A percentile compares a stretch with the other conserved stretches of the same genome.
These are phyloP conservation scores for Zosterops pallidus DNA, from an alignment of 2,113 vertebrate species.

Conservation along the genomic window DNA sequence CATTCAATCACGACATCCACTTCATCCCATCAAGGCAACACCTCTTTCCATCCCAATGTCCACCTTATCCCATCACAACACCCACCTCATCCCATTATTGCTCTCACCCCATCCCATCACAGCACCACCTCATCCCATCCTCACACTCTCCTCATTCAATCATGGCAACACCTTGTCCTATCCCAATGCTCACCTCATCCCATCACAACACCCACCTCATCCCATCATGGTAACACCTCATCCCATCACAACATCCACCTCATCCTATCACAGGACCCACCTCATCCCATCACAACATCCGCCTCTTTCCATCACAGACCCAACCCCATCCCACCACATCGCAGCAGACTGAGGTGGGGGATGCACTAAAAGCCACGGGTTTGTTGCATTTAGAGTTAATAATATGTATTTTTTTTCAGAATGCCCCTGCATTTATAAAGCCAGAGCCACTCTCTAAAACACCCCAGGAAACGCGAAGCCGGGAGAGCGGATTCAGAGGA, in stretches of 20 bases:
- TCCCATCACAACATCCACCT: too few species aligned
- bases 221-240: too few species aligned
- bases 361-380: neutral
- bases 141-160: too few species aligned
- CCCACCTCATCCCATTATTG: neutral
- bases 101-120: neutral
- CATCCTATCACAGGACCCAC: too few species aligned
- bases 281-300: neutral
- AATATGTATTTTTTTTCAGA: neutral
- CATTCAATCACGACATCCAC: too few species aligned
- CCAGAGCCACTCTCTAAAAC: conserved; percentile 24
- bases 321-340: neutral
- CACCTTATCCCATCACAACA: neutral
- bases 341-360: neutral
- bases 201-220: too few species aligned
- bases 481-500: conserved; percentile 43
- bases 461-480: conserved; percentile 55
- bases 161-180: too few species aligned
- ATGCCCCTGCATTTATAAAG: neutral
- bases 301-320: neutral
- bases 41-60: neutral
- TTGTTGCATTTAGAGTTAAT: conserved; percentile 31
- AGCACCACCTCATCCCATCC: too few species aligned
- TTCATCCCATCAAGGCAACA: neutral
- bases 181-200: too few species aligned